Evolutionary conservation across 1,140 invertebrate species (phyloP), one percentile per base, ranked within the genome.

Genomic region (Drosophila busckii): DNA sequence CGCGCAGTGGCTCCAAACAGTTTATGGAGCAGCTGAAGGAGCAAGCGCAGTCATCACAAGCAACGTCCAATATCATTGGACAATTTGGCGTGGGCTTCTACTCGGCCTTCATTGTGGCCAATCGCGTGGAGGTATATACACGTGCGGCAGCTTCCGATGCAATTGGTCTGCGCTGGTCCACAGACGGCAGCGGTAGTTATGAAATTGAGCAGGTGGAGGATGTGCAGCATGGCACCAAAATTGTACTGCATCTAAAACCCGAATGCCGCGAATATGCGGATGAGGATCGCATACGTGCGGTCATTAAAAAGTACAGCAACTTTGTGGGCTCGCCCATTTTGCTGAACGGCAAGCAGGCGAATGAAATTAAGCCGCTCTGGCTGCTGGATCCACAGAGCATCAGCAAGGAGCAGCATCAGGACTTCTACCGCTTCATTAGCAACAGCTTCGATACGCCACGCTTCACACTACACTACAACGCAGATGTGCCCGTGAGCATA

Each of bases 21-120:
- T 98, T 98, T 73, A 87, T 98, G 42, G 93, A 97, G 84, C 90
- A 97, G 84, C 85, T 97, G n/a, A 93, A 95, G 84, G 90, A 92
- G 13, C 91, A 93, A 83, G 88, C 91, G 35, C 88, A 88, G 6
- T 89, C 90, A 20, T 89, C 91, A 17, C 89, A 91, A 9, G 90
- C 91, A 45, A 84, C 90, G 2, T 92, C 90, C n/a, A 92, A 93
- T 50, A 98, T 99, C 45, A 99, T 99, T 88, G 98, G 97, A 3
- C 97, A 99, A 86, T 99, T 99, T 90, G 98, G 97, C 56, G 98
- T 99, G 8, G 98, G 98, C 5, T 99, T 99, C 87, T 99, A 99
- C 84, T 98, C 97, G 28, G 92, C 94, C 0, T 99, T 99, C 87
- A 98, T 99, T 94, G 97, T 99, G 1, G 96, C 96, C 41, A 93